These are phyloP conservation scores for Danio albolineatus DNA, from an alignment of 2,797 vertebrate species.

Conservation along the genomic window DNA sequence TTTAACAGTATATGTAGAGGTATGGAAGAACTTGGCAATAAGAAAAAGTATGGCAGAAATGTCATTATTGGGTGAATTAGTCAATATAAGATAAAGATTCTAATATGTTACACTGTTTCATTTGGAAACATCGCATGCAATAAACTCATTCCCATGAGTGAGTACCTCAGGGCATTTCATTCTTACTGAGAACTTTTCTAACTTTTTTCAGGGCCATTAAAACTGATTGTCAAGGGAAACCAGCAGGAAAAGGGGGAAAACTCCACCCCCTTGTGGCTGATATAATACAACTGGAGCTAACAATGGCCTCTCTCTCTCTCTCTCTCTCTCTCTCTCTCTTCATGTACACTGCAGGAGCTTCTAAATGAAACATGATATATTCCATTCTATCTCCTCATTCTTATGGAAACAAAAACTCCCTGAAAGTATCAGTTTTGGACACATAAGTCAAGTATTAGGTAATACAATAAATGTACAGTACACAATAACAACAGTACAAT, in stretches of 20 bases:
- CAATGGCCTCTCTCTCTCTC: background rate
- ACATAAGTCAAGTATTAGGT: too few species aligned
- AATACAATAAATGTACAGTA: too few species aligned
- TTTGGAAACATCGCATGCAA: background rate
- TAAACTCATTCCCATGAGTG: background rate
- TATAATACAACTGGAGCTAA: background rate
- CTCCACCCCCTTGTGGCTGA: conserved; percentile 8
- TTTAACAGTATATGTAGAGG: too few species aligned
- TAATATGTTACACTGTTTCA: background rate
- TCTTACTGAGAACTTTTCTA: conserved; percentile 4
- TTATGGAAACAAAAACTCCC: too few species aligned
- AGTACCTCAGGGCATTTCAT: background rate
- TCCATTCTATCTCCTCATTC: too few species aligned
- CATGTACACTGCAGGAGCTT: background rate
- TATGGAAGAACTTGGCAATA: too few species aligned
- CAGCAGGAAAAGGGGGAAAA: conserved; percentile 6
- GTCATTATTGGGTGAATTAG: too few species aligned
- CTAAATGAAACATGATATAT: too few species aligned
- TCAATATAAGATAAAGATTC: background rate
- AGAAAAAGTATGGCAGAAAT: too few species aligned
- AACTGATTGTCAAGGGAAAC: conserved; percentile 16
- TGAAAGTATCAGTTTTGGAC: too few species aligned
- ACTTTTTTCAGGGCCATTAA: background rate
- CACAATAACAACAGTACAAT: too few species aligned
- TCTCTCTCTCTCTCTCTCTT: too few species aligned